A percentile compares a stretch with the other conserved stretches of the same genome.
These are phyloP conservation scores for Vanacampus margaritifer DNA, from an alignment of 2,113 vertebrate species.

Conservation along the genomic window DNA sequence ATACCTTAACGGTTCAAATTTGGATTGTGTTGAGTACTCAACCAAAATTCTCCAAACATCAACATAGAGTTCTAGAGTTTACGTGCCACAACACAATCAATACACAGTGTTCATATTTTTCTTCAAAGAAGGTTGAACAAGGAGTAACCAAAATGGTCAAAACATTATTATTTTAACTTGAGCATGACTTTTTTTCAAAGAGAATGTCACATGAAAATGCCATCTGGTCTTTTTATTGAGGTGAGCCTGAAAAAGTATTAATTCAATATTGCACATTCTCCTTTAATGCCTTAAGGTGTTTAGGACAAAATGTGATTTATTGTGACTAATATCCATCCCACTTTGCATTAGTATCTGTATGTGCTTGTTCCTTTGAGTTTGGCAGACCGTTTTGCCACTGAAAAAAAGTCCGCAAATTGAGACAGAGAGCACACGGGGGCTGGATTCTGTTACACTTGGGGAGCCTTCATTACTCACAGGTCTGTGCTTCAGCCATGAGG, in stretches of 20 bases:
- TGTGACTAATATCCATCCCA: conserved; percentile 15
- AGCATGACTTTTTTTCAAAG: not conserved
- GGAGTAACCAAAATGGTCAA: not conserved
- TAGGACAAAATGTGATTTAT: not conserved
- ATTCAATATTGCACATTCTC: not conserved
- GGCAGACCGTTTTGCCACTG: not conserved
- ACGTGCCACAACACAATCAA: not conserved
- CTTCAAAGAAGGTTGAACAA: not conserved
- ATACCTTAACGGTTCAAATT: no score
- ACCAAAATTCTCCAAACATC: no score
- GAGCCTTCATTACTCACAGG: conserved; percentile 60
- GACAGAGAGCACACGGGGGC: conserved; percentile 40
- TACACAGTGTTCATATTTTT: not conserved
- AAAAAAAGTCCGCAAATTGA: conserved; percentile 26
- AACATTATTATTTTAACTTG: no score
- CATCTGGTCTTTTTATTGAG: not conserved
- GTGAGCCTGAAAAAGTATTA: not conserved
- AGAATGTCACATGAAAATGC: not conserved
- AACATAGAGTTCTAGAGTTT: no score
- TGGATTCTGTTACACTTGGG: conserved; percentile 55
- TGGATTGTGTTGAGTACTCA: no score
- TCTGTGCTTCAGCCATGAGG: conserved; percentile 56
- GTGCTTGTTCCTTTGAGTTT: conserved; percentile 1
- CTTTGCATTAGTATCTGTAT: conserved; percentile 31
- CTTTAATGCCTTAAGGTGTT: no score